Base-by-base conservation (phyloP, 2,888 invertebrate species). In the Gastracanthus pulcherrimus region DNA sequence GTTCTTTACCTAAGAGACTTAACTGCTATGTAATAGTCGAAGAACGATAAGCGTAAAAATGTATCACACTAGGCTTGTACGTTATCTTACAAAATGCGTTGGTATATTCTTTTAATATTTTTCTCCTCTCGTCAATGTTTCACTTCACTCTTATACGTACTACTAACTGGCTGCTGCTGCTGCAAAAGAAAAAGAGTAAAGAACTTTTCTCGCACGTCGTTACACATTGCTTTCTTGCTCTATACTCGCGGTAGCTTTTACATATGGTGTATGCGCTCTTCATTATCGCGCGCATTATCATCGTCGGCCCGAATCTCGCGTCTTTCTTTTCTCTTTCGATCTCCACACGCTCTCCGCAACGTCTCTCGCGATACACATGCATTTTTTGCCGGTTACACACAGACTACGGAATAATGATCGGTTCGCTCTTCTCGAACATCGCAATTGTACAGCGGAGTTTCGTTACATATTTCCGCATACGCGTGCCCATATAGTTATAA, bases 11-110 rank as follows among this genome's bases (percentile, higher is more conserved):
- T 66, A 74, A 23, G 26, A 87, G 84, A 86, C 85, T 88, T 87
- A 85, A 84, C 80, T 84, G 86, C 88, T 88, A 89, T 87, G n/a
- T n/a, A n/a, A n/a, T 34, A 88, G 87, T 89, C 89, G 88, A 87
- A 89, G 89, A 89, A 81, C 77, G 74, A 89, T 90, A 90, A 90
- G 89, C 89, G 89, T 90, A 90, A 89, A 90, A 89, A 89, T 89
- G 88, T 90, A 90, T 90, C 89, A 89, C 89, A 90, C 89, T 90
- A 90, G 89, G 88, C 86, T 86, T 86, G 83, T 85, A 84, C 87
- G 81, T 87, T 88, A 89, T 88, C 88, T 88, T 89, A 89, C 74
- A 77, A 78, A 89, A 88, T 89, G 88, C 87, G 83, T 86, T 87
- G 86, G 87, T 88, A 87, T 19, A n/a, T 29, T 13, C 85, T 84